Evolutionary conservation across 2,888 invertebrate genomes (phyloP), one percentile per base, ranked within the genome.

Genomic region (Papilio protenor): DNA sequence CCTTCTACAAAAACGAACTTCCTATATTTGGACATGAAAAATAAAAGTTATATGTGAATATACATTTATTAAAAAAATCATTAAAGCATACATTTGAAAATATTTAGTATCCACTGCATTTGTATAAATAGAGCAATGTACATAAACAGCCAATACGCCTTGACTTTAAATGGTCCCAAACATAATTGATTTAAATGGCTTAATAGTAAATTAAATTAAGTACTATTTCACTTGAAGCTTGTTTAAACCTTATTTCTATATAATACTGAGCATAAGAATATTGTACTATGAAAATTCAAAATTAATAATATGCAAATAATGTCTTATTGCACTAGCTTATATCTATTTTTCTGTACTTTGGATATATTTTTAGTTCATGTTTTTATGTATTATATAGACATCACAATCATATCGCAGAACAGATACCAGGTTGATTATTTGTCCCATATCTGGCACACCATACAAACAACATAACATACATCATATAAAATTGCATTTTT

Each of bases 211-310:
- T 23, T 10, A 18, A 64, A 64, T 64, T 64, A 33, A 27, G 23
- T 61, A 61, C 14, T 23, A 12, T n/a, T 61, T 18, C 1, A 40
- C 1, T 66, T n/a, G 18, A 40, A 21, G 11, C n/a, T 18, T 33
- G 33, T 33, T 40, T 40, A 18, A 40, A n/a, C 33, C 40, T 66
- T 33, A 64, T 1, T 33, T 18, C 40, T 66, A 40, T n/a, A 66
- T 66, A 66, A 66, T 66, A 40, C 66, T 66, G 66, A 66, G 40
- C 66, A 66, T 23, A 59, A 21, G 59, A 23, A n/a, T 33, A 66
- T 40, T 66, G 66, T 66, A 66, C 40, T 40, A 11, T 40, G 11
- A n/a, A 40, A n/a, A 64, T n/a, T 8, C 10, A 64, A 33, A 64
- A 40, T 64, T 12, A 55, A 5, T n/a, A 55, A 10, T 8, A n/a